phyloP scores from a whole-genome alignment of 2,797 vertebrate species.

The Girardinus metallicus region DNA sequence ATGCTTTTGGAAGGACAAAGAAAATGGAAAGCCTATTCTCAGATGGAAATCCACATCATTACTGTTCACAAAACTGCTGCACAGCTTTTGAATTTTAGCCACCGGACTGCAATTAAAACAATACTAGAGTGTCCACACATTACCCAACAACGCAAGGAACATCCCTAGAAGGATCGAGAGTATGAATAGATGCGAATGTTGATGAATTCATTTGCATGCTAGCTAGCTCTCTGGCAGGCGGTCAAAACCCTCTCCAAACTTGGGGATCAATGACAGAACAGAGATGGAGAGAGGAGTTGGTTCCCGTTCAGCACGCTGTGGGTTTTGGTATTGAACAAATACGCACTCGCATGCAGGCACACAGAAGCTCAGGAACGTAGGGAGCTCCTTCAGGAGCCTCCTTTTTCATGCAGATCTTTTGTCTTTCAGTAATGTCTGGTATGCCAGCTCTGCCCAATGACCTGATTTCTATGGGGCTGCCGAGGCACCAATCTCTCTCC shows the following conservation, averaged over 20 bases:
- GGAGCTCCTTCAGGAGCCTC: conserved; percentile 69
- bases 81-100: conserved; percentile 35
- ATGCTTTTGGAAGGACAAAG: no score
- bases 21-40: no score
- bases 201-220: conserved; percentile 72
- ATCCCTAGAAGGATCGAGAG: conserved; percentile 64
- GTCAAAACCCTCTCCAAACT: conserved; percentile 66
- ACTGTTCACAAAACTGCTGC: conserved; percentile 13
- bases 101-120: conserved; percentile 60
- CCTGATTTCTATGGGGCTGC: conserved; percentile 77
- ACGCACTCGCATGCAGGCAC: conserved; percentile 33
- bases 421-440: conserved; percentile 82
- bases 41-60: conserved; percentile 26
- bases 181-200: conserved; percentile 62
- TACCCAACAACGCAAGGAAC: conserved; percentile 40
- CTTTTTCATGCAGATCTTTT: conserved; percentile 81
- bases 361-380: conserved; percentile 39
- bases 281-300: conserved; percentile 35
- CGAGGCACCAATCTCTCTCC: conserved; percentile 34
- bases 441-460: conserved; percentile 80
- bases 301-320: conserved; percentile 54
- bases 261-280: conserved; percentile 54
- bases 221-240: conserved; percentile 40
- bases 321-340: conserved; percentile 56
- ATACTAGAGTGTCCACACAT: conserved; percentile 57